These are phyloP conservation scores for Venusia cambrica DNA, from an alignment of 2,888 invertebrate species.

Conservation along the genomic window DNA sequence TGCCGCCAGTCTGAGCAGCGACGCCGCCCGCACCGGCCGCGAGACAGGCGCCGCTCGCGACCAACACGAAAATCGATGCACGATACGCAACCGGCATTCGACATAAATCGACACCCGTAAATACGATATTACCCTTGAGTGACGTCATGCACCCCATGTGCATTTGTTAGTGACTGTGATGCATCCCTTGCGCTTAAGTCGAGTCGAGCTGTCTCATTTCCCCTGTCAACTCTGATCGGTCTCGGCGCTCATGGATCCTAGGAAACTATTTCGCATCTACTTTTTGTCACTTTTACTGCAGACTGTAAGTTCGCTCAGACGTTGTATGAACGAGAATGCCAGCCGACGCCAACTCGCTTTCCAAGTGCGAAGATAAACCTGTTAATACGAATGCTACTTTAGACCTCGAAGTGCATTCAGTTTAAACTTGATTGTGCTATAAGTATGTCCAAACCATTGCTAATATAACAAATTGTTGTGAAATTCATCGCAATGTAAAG, in stretches of 20 bases:
- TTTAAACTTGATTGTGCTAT: neutral
- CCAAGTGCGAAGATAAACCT: conserved; percentile 26
- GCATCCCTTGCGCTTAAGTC: conserved; percentile 45
- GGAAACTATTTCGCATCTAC: conserved; percentile 28
- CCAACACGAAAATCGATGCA: conserved; percentile 76
- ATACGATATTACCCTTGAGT: conserved; percentile 52
- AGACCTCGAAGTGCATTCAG: neutral
- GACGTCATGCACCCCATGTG: conserved; percentile 54
- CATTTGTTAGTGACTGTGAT: conserved; percentile 53
- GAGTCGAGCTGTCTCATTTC: conserved; percentile 46
- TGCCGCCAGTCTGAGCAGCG: conserved; percentile 72
- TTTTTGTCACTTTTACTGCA: conserved; percentile 29
- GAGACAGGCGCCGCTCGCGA: conserved; percentile 66
- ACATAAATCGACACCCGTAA: conserved; percentile 58
- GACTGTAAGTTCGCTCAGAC: conserved; percentile 26
- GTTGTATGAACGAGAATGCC: conserved; percentile 23
- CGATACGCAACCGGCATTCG: conserved; percentile 69
- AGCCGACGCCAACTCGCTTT: conserved; percentile 26
- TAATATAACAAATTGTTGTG: too few relatives aligned
- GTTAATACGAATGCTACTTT: conserved; percentile 21
- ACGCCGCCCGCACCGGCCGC: conserved; percentile 72
- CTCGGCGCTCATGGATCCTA: conserved; percentile 40
- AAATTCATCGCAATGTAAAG: too few relatives aligned
- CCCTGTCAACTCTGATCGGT: conserved; percentile 40
- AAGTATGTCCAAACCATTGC: too few relatives aligned